Base-by-base conservation (phyloP, 2,888 invertebrate species). In the Agrotis puta region DNA sequence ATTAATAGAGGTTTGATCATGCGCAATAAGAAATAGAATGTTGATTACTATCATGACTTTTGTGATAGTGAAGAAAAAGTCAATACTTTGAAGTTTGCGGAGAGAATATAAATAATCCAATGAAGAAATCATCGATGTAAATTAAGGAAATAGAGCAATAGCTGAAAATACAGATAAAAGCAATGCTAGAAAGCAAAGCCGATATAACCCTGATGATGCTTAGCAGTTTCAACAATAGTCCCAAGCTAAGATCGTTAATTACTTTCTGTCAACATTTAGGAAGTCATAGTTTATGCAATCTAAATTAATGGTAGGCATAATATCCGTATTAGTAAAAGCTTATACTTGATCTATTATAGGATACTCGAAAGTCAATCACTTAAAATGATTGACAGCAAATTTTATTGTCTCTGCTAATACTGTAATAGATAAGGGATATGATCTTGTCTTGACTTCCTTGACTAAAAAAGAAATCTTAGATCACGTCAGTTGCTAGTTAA, bases 371-470 rank as follows among this genome's bases (percentile, higher is more conserved):
- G 53, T 47, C 58, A 54, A 77, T 77, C 58, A 43, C 22, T 63
- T 75, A 54, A 50, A 50, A 64, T 71, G 75, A 77, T 75, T 77
- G 75, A 75, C 77, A 77, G 50, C 58, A 11, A 70, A 63, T 53
- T 48, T 58, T 50, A 64, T 64, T 64, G 77, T 70, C 24, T 50
- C 13, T 45, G 53, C 27, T 33, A 33, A 27, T 51, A 48, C 56
- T 58, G 48, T 63, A 45, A 76, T 48, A 62, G 45, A 77, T 59
- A 75, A 64, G 33, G 43, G 33, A 59, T 53, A n/a, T 33, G n/a
- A 69, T 69, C 33, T 48, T 56, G 54, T 24, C 33, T 27, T 56
- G n/a, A 45, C 39, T 69, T 75, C 20, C 56, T 69, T 63, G 58
- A 39, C 14, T 14, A 61, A 56, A 50, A 47, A 74, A 61, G n/a